Base-by-base conservation (phyloP, 2,888 invertebrate species). In the Epirrhoe tristata region DNA sequence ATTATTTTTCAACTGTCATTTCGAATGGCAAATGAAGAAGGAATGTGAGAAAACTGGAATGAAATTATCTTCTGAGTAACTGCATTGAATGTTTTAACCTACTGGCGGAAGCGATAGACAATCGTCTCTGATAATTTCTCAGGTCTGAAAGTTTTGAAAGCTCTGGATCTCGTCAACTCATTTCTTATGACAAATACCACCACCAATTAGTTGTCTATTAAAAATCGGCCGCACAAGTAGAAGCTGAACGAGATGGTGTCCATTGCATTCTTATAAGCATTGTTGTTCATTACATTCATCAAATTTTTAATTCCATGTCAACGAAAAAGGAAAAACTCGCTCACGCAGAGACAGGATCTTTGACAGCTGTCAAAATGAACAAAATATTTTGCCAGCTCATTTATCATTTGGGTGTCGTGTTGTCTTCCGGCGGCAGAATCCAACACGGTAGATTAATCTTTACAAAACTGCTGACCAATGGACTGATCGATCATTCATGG, bases 321-420 rank as follows among this genome's bases (percentile, higher is more conserved):
- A 46, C 61, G n/a, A 53, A 61, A 53, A 58, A 57, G 57, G 66
- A 46, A 12, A 39, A 36, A 36, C 36, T n/a, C 34, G 32, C 34
- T 53, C 48, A 10, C 7, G 53, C 48, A 48, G 36, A 53, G 48
- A 66, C 46, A 61, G 36, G 39, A 34, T 31, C 32, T 17, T 43
- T 43, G 39, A 43, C 39, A 3, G 46, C 66, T 66, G 66, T 61
- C 57, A 61, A 58, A 61, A 5, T 48, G 61, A 61, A 61, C 66
- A 52, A 61, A 66, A 66, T 60, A 39, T 12, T 39, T 31, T 57
- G 36, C 24, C 57, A 51, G 48, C 36, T 48, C 66, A 53, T 66
- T 31, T n/a, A 56, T 60, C 65, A 66, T 56, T 56, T 52, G 53
- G 31, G 12, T 51, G 51, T 32, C 52, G 63, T 56, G 51, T 46